phyloP scores from a whole-genome alignment of 2,888 invertebrate species.

The Lepidocyrtoides sp. region DNA sequence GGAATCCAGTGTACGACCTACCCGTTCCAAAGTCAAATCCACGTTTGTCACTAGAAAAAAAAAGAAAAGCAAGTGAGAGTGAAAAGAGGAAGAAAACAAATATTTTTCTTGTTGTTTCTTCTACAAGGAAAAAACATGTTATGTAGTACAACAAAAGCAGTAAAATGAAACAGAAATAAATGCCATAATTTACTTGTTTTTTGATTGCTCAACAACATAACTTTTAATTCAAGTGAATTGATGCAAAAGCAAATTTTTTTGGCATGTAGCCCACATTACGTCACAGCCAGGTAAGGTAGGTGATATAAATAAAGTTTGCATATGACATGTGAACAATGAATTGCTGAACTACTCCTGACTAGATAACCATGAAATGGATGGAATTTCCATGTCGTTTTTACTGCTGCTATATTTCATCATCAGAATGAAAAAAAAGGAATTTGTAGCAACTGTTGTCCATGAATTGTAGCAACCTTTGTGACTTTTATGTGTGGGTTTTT shows the following conservation, averaged over 20 bases:
- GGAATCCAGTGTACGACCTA: constrained; percentile 95
- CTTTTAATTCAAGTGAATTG: constrained; percentile 36
- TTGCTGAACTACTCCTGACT: not conserved
- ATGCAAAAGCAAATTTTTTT: constrained; percentile 38
- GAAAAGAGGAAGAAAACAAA: constrained; percentile 9
- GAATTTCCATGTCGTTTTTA: not conserved
- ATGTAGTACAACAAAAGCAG: not conserved
- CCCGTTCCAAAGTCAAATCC: constrained; percentile 95
- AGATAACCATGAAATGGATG: not conserved
- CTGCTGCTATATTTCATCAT: not conserved
- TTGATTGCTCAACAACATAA: constrained; percentile 22
- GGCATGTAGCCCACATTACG: constrained; percentile 40
- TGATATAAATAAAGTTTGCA: constrained; percentile 16
- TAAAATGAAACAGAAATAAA: not conserved
- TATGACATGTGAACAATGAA: constrained; percentile 43
- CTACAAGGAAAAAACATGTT: not conserved
- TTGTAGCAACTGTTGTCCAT: not conserved
- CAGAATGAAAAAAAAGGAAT: not conserved
- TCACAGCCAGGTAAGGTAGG: constrained; percentile 1
- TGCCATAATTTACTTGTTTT: constrained; percentile 15
- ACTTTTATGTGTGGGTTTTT: not conserved
- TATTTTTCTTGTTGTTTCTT: constrained; percentile 15
- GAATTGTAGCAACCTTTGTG: not conserved
- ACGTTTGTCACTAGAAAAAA: constrained; percentile 90
- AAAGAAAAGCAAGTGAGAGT: not conserved